Percentiles rank a stretch among this genome's conserved stretches.
Conservation (phyloP, 2,888 invertebrate species). For the Hypena proboscidalis region DNA sequence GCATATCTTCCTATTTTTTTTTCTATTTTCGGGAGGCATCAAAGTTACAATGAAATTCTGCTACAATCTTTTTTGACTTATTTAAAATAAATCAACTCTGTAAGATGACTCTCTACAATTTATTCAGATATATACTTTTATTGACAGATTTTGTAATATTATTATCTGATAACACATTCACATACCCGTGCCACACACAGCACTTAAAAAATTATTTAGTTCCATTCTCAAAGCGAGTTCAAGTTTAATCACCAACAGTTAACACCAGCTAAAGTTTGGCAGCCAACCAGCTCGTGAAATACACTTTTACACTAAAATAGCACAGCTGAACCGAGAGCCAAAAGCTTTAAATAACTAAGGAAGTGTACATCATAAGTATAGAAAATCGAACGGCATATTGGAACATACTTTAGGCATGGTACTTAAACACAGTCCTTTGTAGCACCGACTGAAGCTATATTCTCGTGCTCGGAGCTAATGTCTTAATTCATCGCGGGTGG, state of each 20-base stretch:
- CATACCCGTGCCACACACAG: too few species aligned
- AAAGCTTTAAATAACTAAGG: constrained; percentile 37
- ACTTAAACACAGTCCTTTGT: constrained; percentile 57
- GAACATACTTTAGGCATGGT: constrained; percentile 48
- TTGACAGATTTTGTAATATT: too few species aligned
- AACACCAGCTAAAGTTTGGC: constrained; percentile 9
- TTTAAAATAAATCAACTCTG: too few species aligned
- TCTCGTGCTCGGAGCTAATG: constrained; percentile 58
- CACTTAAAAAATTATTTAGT: too few species aligned
- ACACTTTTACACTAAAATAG: constrained; percentile 4
- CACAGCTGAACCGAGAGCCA: not conserved
- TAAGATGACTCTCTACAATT: too few species aligned
- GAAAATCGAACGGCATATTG: constrained; percentile 41
- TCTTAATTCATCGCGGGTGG: constrained; percentile 61
- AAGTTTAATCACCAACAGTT: not conserved
- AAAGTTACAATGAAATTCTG: too few species aligned
- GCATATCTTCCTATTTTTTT: too few species aligned
- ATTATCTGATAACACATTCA: too few species aligned
- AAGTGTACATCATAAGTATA: constrained; percentile 51
- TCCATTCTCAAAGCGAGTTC: too few species aligned
- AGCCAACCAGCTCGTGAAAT: constrained; percentile 20
- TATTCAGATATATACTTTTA: too few species aligned
- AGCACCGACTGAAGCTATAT: constrained; percentile 47
- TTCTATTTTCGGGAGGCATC: too few species aligned
- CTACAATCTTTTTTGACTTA: too few species aligned